phyloP scores from a whole-genome alignment of 2,888 invertebrate genomes.

The Pachydiplax longipennis region DNA sequence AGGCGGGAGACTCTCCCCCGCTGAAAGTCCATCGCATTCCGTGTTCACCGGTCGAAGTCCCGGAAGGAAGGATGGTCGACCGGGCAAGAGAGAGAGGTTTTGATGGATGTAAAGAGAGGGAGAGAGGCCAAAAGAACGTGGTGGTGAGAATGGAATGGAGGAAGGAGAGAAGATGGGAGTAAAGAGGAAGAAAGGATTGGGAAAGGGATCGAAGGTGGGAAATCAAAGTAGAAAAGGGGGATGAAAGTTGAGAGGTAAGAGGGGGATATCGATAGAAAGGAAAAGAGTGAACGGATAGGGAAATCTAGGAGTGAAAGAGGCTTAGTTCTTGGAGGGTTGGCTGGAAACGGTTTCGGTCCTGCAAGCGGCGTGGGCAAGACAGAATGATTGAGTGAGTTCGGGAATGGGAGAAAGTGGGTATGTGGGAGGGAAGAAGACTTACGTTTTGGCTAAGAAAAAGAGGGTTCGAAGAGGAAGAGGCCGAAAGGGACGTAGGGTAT shows the following conservation, averaged over 20 bases:
- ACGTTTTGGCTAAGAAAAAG: not conserved
- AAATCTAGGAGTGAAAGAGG: not conserved
- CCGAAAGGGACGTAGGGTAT: not conserved
- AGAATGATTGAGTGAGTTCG: slow-evolving; percentile 39
- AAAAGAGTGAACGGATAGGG: not conserved
- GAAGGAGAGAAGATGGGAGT: not conserved
- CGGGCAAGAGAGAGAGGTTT: not conserved
- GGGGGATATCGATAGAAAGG: not conserved
- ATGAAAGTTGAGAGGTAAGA: not conserved
- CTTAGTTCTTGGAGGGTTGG: not conserved
- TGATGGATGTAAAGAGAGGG: not conserved
- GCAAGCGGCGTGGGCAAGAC: slow-evolving; percentile 5
- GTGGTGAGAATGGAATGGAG: not conserved
- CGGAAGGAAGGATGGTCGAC: not conserved
- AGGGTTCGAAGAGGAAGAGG: not conserved
- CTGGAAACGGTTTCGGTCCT: slow-evolving; percentile 14
- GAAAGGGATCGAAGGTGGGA: not conserved
- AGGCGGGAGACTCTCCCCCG: not conserved
- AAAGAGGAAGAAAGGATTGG: not conserved
- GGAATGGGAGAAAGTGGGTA: not conserved
- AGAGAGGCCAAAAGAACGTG: not conserved
- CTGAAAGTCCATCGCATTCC: not conserved
- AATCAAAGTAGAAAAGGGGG: not conserved
- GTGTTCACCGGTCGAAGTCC: not conserved
- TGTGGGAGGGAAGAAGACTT: not conserved